Evolutionary conservation across 2,888 invertebrate genomes (phyloP), one percentile per base, ranked within the genome.

Genomic region (Pyrgus malvae): DNA sequence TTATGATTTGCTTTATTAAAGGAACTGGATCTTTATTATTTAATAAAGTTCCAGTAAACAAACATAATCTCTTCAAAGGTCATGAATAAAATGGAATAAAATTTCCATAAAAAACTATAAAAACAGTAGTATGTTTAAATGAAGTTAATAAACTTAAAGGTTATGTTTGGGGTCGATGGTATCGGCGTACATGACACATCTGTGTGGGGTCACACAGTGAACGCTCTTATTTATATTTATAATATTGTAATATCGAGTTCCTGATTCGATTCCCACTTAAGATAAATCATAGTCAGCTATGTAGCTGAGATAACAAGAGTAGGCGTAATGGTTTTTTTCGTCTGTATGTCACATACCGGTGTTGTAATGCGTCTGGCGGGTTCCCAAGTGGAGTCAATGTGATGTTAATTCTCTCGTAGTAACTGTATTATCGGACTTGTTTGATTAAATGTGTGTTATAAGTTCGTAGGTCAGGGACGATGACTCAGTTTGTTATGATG

Each of bases 381-480:
- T 23, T 5, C 31, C 33, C 41, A 41, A 50, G 11, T 33, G 41
- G 25, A 42, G 50, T 35, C 46, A 46, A 16, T 17, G 17, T 37
- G 17, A 37, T 37, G 37, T 35, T 33, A 31, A 31, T 31, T 45
- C n/a, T n/a, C n/a, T n/a, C n/a, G n/a, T 29, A 37, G 27, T 27
- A 31, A 49, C 49, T 46, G 35, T 57, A 51, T 50, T 63, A 57
- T 49, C 48, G 45, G 35, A 23, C 33, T 46, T 35, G 35, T 46
- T 46, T 35, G 46, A 46, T 35, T 46, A n/a, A n/a, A n/a, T n/a
- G n/a, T n/a, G 11, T 35, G 33, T 33, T 33, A 42, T 50, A 16
- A 29, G 35, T 42, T 50, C 50, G 55, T 67, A 69, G 68, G 70
- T 72, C 68, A 69, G 55, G 65, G 56, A 59, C 56, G 46, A 42